Evolutionary conservation across 2,797 vertebrate genomes (phyloP).

Genomic region (Allobates femoralis): DNA sequence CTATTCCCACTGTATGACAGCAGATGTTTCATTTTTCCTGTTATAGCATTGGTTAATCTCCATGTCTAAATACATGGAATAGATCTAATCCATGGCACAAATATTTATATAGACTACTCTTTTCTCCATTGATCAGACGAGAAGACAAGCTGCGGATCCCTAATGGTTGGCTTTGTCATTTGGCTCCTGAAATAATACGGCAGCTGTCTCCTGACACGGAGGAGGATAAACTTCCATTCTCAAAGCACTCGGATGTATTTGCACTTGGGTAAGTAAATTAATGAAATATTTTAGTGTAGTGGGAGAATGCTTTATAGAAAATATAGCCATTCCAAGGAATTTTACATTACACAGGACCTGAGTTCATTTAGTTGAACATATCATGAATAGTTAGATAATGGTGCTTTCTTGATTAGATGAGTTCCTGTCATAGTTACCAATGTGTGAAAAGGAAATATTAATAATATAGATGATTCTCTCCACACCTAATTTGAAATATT

Average conservation of each 20-base stretch:
- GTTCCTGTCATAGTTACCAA: not conserved
- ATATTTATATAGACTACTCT: slow-evolving; percentile 23
- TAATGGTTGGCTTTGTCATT: slow-evolving; percentile 96
- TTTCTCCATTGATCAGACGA: slow-evolving; percentile 73
- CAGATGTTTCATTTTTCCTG: slow-evolving; percentile 17
- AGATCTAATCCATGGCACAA: not conserved
- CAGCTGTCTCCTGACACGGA: slow-evolving; percentile 96
- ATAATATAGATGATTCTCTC: not conserved
- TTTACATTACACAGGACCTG: not conserved
- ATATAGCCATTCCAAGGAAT: not conserved
- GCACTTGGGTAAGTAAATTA: slow-evolving; percentile 88
- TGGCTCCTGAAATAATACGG: slow-evolving; percentile 96
- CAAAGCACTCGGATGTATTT: slow-evolving; percentile 97
- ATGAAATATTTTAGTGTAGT: slow-evolving; percentile 5
- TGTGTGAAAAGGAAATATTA: not conserved
- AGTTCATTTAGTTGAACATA: not conserved
- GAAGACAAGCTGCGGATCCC: slow-evolving; percentile 96
- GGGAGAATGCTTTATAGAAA: not conserved
- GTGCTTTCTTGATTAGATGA: not conserved
- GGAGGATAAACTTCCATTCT: slow-evolving; percentile 98
- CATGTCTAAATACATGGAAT: slow-evolving; percentile 21
- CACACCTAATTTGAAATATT: not conserved
- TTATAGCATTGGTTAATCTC: slow-evolving; percentile 5
- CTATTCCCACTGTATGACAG: not conserved
- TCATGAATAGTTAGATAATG: not conserved